These are phyloP conservation scores for Spilogale gracilis DNA, from an alignment of 2,113 vertebrate species.

Conservation along the genomic window DNA sequence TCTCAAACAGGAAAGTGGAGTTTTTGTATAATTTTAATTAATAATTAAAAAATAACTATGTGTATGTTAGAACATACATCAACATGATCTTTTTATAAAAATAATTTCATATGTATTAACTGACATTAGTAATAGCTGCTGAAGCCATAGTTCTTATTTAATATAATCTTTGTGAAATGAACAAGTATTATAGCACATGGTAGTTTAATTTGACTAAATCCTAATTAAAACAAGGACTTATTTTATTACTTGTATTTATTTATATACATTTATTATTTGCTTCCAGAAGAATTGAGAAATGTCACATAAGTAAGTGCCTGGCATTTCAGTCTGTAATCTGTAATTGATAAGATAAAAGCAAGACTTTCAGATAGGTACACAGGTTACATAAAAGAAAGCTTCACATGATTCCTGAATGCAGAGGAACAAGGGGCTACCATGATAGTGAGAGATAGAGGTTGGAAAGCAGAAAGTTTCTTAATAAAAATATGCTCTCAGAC, in stretches of 20 bases:
- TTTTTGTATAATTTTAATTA: slow-evolving; percentile 15
- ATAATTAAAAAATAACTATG: slow-evolving; percentile 24
- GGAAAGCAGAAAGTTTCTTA: neutral
- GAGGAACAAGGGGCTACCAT: neutral
- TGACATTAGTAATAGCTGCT: neutral
- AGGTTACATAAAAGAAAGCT: neutral
- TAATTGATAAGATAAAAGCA: slow-evolving; percentile 66
- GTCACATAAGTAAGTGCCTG: neutral
- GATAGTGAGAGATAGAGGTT: neutral
- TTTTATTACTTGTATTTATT: slow-evolving; percentile 22
- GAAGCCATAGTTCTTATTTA: slow-evolving; percentile 10
- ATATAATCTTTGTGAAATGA: neutral
- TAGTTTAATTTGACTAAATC: slow-evolving; percentile 57
- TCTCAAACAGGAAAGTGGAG: neutral
- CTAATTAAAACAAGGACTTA: slow-evolving; percentile 24
- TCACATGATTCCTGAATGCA: neutral
- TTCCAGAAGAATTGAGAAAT: slow-evolving; percentile 46
- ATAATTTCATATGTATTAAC: slow-evolving; percentile 32
- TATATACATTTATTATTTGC: slow-evolving; percentile 50
- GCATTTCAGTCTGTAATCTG: slow-evolving; percentile 53
- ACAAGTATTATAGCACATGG: neutral
- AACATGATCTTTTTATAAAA: slow-evolving; percentile 16
- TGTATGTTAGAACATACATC: neutral
- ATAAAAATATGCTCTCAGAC: neutral
- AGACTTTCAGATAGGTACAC: neutral